Evolutionary conservation across 2,113 vertebrate species (phyloP).

Genomic region (Xenopus laevis): DNA sequence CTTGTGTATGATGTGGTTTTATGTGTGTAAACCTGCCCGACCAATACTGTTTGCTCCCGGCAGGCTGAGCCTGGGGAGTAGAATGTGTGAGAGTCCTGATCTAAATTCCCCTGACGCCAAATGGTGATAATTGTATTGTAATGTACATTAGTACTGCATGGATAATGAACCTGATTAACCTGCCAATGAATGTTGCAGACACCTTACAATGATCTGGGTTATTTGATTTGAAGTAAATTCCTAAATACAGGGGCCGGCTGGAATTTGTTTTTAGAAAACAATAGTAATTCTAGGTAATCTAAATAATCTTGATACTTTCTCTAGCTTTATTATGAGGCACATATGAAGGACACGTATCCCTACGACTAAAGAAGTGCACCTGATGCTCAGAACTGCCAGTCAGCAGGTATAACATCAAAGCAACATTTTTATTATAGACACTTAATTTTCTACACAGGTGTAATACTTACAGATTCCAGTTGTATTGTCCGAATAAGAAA

Average conservation of each 20-base stretch:
- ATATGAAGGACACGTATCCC: too few relatives aligned
- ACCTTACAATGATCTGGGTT: constrained; percentile 68
- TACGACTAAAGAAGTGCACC: too few relatives aligned
- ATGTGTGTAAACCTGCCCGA: constrained; percentile 52
- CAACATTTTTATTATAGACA: too few relatives aligned
- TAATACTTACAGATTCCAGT: too few relatives aligned
- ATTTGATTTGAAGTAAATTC: constrained; percentile 51
- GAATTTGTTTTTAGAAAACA: background rate
- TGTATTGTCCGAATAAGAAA: too few relatives aligned
- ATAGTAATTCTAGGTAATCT: too few relatives aligned
- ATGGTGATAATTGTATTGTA: constrained; percentile 56
- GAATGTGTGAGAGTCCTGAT: constrained; percentile 31
- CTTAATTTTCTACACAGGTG: too few relatives aligned
- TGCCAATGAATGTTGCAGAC: constrained; percentile 86
- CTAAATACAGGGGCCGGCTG: constrained; percentile 48
- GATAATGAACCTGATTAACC: constrained; percentile 71
- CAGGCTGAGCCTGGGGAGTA: constrained; percentile 50
- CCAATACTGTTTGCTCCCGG: constrained; percentile 51
- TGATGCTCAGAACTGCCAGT: too few relatives aligned
- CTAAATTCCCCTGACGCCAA: constrained; percentile 46
- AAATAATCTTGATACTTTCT: too few relatives aligned
- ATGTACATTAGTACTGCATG: constrained; percentile 76
- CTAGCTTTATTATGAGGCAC: too few relatives aligned
- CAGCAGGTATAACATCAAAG: too few relatives aligned
- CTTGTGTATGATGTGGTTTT: constrained; percentile 51